Evolutionary conservation across 2,888 invertebrate genomes (phyloP).

Genomic region (Hirtodrosophila cameraria): DNA sequence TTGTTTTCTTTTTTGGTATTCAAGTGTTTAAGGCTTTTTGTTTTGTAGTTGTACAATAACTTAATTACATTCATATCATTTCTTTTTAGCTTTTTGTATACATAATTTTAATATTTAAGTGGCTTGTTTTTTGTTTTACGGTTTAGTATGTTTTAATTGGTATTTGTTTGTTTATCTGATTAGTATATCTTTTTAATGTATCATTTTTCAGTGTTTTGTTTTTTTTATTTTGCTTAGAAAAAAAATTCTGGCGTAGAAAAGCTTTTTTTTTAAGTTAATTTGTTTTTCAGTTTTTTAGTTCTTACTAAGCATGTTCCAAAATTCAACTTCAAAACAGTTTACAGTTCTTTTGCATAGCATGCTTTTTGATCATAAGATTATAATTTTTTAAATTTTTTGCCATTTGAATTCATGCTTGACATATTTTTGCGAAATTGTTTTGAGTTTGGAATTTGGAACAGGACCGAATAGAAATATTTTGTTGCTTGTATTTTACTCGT

Average conservation of each 20-base stretch:
- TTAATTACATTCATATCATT: slow-evolving; percentile 39
- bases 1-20: slow-evolving; percentile 35
- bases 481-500: slow-evolving; percentile 6
- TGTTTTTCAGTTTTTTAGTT: slow-evolving; percentile 12
- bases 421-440: too few species aligned
- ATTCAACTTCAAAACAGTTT: too few species aligned
- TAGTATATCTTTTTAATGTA: slow-evolving; percentile 32
- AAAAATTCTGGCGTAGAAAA: slow-evolving; percentile 75
- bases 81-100: slow-evolving; percentile 41
- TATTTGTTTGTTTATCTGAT: slow-evolving; percentile 28
- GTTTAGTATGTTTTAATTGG: slow-evolving; percentile 25
- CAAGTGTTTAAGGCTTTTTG: slow-evolving; percentile 53
- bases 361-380: too few species aligned
- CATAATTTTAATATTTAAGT: slow-evolving; percentile 39
- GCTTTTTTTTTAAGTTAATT: slow-evolving; percentile 65
- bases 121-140: slow-evolving; percentile 21
- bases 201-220: slow-evolving; percentile 33
- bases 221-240: slow-evolving; percentile 62
- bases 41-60: slow-evolving; percentile 37
- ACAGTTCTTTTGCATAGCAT: too few species aligned
- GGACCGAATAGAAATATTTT: too few species aligned
- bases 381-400: neutral
- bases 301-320: too few species aligned
- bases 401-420: too few species aligned
- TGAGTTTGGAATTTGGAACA: too few species aligned